phyloP scores from a whole-genome alignment of 2,113 vertebrate genomes.

The Ictidomys tridecemlineatus region DNA sequence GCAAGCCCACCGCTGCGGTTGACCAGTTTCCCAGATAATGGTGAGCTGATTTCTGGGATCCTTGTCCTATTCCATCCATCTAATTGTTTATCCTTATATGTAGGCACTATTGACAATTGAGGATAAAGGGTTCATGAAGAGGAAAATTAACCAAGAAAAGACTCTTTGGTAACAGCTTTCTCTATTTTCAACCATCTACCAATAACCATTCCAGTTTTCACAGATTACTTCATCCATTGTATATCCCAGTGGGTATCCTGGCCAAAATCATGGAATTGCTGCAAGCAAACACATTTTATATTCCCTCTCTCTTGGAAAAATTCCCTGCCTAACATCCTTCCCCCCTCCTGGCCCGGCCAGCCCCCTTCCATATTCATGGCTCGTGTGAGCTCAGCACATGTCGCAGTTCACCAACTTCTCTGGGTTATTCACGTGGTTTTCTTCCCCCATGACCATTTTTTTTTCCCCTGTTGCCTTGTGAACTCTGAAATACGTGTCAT shows the following conservation, averaged over 20 bases:
- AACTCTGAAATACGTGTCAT: slow-evolving; percentile 62
- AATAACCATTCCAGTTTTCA: slow-evolving; percentile 19
- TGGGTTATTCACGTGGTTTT: slow-evolving; percentile 71
- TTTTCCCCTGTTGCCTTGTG: slow-evolving; percentile 51
- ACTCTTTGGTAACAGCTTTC: background rate
- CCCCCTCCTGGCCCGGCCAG: background rate
- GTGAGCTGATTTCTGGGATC: background rate
- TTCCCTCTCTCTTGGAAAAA: slow-evolving; percentile 46
- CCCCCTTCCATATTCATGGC: slow-evolving; percentile 71
- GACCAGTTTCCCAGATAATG: background rate
- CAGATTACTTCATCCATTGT: slow-evolving; percentile 24
- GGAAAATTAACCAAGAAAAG: slow-evolving; percentile 5
- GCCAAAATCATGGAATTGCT: slow-evolving; percentile 31
- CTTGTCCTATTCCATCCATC: background rate
- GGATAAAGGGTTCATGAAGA: background rate
- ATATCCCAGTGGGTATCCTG: background rate
- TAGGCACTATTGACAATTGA: background rate
- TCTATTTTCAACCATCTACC: background rate
- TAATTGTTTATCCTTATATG: background rate
- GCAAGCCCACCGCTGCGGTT: background rate
- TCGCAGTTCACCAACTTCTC: slow-evolving; percentile 72
- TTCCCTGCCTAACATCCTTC: background rate
- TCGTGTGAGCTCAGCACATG: background rate
- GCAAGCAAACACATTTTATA: slow-evolving; percentile 37
- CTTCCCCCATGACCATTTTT: slow-evolving; percentile 59